Percentiles rank a stretch among this genome's conserved stretches.
Evolutionary conservation across 1,140 invertebrate genomes (phyloP).

Genomic region (Pantala flavescens): DNA sequence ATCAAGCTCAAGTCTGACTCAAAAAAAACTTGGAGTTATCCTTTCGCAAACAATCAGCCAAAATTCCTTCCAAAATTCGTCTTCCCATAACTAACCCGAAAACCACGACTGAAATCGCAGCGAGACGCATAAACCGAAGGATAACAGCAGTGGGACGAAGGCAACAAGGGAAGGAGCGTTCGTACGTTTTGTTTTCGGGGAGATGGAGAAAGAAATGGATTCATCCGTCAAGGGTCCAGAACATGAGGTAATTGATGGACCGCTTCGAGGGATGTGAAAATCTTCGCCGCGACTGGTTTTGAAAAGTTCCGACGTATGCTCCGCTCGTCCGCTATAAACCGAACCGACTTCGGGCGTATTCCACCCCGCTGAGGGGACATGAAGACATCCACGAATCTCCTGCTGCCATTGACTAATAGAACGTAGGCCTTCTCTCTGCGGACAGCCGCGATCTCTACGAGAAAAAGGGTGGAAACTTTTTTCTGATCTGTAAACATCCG

Average conservation of each 20-base stretch:
- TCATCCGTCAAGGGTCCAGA: neutral
- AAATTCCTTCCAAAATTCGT: too few species aligned
- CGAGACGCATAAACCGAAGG: too few species aligned
- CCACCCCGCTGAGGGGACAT: neutral
- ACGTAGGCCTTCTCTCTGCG: neutral
- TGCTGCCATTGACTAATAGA: slow-evolving; percentile 1
- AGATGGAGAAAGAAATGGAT: neutral
- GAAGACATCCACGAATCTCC: neutral
- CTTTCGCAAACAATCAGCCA: too few species aligned
- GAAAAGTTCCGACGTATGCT: neutral
- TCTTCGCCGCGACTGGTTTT: slow-evolving; percentile 7
- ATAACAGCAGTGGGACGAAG: neutral
- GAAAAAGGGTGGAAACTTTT: too few species aligned
- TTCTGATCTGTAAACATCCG: too few species aligned
- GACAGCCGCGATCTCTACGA: too few species aligned
- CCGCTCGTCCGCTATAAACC: neutral
- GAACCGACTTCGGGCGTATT: neutral
- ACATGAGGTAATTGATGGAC: slow-evolving; percentile 1
- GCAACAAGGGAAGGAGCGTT: neutral
- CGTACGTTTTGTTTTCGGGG: neutral
- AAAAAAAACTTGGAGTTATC: too few species aligned
- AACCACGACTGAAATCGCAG: too few species aligned
- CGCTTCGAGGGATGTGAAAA: neutral
- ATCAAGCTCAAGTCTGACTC: too few species aligned
- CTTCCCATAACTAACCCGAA: too few species aligned